Evolutionary conservation across 2,113 vertebrate species (phyloP), one percentile per base, ranked within the genome.

Genomic region (Dipodomys spectabilis): DNA sequence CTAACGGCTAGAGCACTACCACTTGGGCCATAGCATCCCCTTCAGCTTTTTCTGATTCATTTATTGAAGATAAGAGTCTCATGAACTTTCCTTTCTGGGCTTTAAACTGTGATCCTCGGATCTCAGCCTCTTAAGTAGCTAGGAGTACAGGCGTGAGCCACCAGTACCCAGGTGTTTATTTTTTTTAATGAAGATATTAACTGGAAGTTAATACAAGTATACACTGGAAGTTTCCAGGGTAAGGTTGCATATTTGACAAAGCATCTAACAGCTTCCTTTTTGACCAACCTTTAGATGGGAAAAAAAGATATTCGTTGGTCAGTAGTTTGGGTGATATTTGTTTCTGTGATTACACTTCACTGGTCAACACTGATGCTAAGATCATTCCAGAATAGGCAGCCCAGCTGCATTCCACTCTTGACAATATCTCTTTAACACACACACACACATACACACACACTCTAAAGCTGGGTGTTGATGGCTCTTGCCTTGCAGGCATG

Each of bases 151-250:
- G 15, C 4, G 4, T 57, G 53, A 57, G 15, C 53, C 53, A 57
- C 53, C 53, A 57, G 53, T 57, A 16, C 12, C 53, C 15, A 13
- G 53, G 11, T 57, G 15, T 57, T 67, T 67, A 5, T 67, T 67
- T 71, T 6, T 73, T 57, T 57, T 57, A 57, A 57, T 57, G 15
- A 11, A 92, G 39, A 22, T 35, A 67, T 30, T 49, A 92, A 82
- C 12, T 39, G 39, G 39, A 39, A 39, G 39, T 39, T 39, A 39
- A 39, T 39, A 5, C 39, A 39, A 6, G 0, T 74, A 15, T 30
- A 88, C 16, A 23, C 77, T 68, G 7, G 73, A 94, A 87, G 19
- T 79, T 69, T 96, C 86, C 74, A 88, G 19, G 20, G 53, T 77
- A 10, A 23, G 75, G 22, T 35, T 28, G 0, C 20, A 60, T 86